Evolutionary conservation across 23 tunicate species (phyloP).

Genomic region (Ciona savignyi): DNA sequence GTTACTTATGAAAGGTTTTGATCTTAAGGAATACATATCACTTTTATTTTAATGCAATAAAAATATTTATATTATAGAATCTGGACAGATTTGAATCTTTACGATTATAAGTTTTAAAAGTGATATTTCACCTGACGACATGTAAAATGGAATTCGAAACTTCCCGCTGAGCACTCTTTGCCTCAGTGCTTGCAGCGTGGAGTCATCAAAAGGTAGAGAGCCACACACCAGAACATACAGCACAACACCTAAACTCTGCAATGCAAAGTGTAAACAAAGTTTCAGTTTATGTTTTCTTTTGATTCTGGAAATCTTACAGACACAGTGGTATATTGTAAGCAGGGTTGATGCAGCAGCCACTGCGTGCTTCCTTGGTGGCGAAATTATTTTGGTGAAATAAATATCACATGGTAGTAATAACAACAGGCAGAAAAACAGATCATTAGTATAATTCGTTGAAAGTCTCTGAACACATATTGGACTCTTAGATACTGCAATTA

Average conservation of each 20-base stretch:
- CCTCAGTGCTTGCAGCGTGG: constrained; percentile 52
- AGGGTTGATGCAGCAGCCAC: too few species aligned
- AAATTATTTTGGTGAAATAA: too few species aligned
- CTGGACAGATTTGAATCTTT: too few species aligned
- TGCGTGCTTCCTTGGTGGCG: too few species aligned
- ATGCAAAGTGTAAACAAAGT: not conserved
- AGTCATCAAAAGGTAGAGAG: constrained; percentile 72
- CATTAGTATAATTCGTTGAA: not conserved
- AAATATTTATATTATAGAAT: too few species aligned
- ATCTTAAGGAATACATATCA: too few species aligned
- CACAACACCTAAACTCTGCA: constrained; percentile 90
- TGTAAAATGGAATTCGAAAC: constrained; percentile 82
- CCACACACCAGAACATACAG: constrained; percentile 88
- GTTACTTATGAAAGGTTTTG: too few species aligned
- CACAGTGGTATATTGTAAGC: too few species aligned
- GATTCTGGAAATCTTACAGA: not conserved
- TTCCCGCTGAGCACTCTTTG: constrained; percentile 74
- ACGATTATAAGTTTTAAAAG: too few species aligned
- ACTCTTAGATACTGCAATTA: not conserved
- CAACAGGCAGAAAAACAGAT: too few species aligned
- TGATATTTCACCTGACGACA: constrained; percentile 46
- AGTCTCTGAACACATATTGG: not conserved
- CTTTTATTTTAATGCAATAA: too few species aligned
- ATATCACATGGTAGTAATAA: too few species aligned
- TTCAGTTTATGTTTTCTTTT: not conserved